These are phyloP conservation scores for Alosa alosa DNA, from an alignment of 2,113 vertebrate species.

Conservation along the genomic window DNA sequence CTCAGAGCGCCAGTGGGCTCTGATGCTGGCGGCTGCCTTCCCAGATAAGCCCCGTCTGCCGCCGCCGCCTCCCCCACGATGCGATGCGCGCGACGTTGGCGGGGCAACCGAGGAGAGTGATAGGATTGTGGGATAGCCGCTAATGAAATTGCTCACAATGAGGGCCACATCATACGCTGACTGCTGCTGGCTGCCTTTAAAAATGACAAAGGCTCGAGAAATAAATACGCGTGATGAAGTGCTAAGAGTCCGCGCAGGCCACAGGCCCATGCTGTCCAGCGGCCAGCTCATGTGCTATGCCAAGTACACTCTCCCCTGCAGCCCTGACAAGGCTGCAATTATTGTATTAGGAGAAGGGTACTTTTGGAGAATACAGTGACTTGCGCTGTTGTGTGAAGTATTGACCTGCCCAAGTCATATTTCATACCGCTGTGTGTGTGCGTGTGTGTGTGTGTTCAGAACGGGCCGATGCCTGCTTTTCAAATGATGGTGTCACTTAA, in stretches of 20 bases:
- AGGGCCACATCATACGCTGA: conserved; percentile 38
- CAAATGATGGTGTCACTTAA: too few species aligned
- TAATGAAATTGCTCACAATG: conserved; percentile 44
- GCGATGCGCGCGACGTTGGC: neutral
- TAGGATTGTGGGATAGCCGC: conserved; percentile 24
- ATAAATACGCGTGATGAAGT: conserved; percentile 29
- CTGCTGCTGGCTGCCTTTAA: conserved; percentile 32
- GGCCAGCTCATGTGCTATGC: too few species aligned
- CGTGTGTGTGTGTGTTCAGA: too few species aligned
- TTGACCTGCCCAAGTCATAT: too few species aligned
- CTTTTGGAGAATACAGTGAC: too few species aligned
- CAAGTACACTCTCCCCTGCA: too few species aligned
- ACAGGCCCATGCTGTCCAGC: too few species aligned
- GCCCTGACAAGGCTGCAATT: too few species aligned
- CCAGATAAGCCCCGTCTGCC: conserved; percentile 35
- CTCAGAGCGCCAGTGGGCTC: neutral
- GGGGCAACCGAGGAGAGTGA: conserved; percentile 32
- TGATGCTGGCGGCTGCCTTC: conserved; percentile 31
- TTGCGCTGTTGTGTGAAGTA: too few species aligned
- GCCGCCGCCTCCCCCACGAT: too few species aligned
- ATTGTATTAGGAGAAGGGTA: too few species aligned
- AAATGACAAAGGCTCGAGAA: conserved; percentile 36
- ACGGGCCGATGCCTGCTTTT: too few species aligned
- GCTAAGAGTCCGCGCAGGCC: neutral
- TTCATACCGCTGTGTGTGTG: neutral